Base-by-base conservation (phyloP, 2,113 vertebrate genomes). In the Tragelaphus strepsiceros region DNA sequence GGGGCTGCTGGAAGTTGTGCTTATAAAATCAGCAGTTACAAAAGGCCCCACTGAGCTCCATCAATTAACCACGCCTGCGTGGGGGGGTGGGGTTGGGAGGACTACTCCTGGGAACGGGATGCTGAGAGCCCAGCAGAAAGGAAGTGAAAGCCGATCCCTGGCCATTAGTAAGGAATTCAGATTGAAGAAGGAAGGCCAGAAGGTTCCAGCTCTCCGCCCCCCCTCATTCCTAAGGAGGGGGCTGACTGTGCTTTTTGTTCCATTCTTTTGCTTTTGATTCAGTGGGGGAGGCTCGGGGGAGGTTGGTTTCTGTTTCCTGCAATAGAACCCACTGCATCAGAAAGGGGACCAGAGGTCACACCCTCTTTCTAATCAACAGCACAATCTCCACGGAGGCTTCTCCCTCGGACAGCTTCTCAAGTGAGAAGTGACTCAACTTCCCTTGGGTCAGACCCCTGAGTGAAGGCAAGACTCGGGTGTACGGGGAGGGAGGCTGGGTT, bases 341-440 rank as follows among this genome's bases (percentile, higher is more conserved):
- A 81, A 96, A 94, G 94, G 83, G 62, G 80, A 67, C 39, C 9
- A 16, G 61, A 91, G 78, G 82, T 53, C 94, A 96, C 95, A 53
- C 86, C 74, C 10, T 89, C 82, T 71, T 95, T 90, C 88, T 86
- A 92, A 97, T 96, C 90, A 17, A 80, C 81, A 85, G 86, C 83
- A 58, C 80, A 39, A 95, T 97, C 96, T 97, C 84, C n/a, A 21
- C 2, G 85, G 58, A 96, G 96, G 91, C 90, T 96, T 95, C 54
- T 92, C 94, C 62, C 32, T 58, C 28, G 14, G 87, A 74, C 43
- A 87, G 82, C 87, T 94, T 83, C 51, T 92, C 80, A 82, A 64
- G 62, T 78, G 82, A 93, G 49, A 77, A 71, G 78, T 92, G 95
- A 97, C 94, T 97, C 93, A 91, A 58, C 92, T 95, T 94, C 88